These are phyloP conservation scores for Cynaeus angustus DNA, from an alignment of 2,888 invertebrate genomes.

Conservation along the genomic window DNA sequence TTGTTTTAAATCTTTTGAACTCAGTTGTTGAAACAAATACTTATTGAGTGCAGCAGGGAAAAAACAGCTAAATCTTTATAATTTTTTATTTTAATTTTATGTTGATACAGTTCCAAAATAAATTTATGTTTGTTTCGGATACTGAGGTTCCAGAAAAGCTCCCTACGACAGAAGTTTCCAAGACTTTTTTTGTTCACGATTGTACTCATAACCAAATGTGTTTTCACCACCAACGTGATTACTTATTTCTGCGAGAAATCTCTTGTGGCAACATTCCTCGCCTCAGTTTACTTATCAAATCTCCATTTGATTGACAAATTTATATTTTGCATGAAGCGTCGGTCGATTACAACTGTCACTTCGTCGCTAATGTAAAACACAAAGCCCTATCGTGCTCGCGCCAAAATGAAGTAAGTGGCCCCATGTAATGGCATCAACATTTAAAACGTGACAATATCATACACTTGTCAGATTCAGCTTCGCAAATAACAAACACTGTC, in stretches of 20 bases:
- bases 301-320: slow-evolving; percentile 14
- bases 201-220: too few species aligned
- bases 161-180: too few species aligned
- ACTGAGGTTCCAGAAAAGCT: too few species aligned
- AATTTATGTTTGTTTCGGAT: too few species aligned
- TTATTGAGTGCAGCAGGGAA: too few species aligned
- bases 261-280: not conserved
- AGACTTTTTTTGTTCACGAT: too few species aligned
- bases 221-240: not conserved
- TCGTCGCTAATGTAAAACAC: slow-evolving; percentile 1
- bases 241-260: not conserved
- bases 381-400: slow-evolving; percentile 5
- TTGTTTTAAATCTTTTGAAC: too few species aligned
- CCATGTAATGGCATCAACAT: slow-evolving; percentile 49
- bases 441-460: slow-evolving; percentile 65
- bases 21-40: too few species aligned
- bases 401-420: slow-evolving; percentile 25
- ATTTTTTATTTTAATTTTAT: too few species aligned
- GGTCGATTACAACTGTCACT: slow-evolving; percentile 20
- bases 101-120: too few species aligned
- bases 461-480: slow-evolving; percentile 65
- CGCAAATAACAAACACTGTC: slow-evolving; percentile 64
- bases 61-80: too few species aligned
- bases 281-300: not conserved
- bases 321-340: not conserved